Evolutionary conservation across 2,797 vertebrate genomes (phyloP).

Genomic region (Hapalemur alaotrensis): DNA sequence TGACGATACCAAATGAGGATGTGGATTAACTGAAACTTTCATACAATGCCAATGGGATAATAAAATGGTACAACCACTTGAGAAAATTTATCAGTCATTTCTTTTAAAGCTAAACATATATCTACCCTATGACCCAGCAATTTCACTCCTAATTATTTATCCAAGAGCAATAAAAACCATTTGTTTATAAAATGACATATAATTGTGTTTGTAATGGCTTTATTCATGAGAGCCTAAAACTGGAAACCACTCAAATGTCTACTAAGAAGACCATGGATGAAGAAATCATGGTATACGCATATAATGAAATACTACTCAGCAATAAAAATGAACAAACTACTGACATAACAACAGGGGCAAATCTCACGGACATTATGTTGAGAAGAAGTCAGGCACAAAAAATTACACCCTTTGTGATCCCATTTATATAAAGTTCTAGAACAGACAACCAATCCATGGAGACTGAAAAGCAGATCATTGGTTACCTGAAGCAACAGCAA

Average conservation of each 20-base stretch:
- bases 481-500: background rate
- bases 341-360: background rate
- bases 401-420: background rate
- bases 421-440: background rate
- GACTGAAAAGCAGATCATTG: background rate
- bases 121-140: background rate
- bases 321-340: background rate
- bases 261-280: background rate
- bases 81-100: background rate
- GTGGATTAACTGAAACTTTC: background rate
- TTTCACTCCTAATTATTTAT: background rate
- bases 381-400: background rate
- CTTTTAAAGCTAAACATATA: background rate
- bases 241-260: background rate
- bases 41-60: background rate
- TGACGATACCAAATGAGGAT: background rate
- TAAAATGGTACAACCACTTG: background rate
- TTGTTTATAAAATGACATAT: background rate
- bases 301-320: background rate
- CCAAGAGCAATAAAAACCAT: background rate
- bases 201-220: background rate
- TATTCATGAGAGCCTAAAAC: background rate
- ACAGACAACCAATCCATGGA: background rate
- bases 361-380: background rate
- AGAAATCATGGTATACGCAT: background rate